Percentiles rank a stretch among this genome's conserved stretches.
phyloP scores from a whole-genome alignment of 2,888 invertebrate species.

The Balanococcus diminutus region DNA sequence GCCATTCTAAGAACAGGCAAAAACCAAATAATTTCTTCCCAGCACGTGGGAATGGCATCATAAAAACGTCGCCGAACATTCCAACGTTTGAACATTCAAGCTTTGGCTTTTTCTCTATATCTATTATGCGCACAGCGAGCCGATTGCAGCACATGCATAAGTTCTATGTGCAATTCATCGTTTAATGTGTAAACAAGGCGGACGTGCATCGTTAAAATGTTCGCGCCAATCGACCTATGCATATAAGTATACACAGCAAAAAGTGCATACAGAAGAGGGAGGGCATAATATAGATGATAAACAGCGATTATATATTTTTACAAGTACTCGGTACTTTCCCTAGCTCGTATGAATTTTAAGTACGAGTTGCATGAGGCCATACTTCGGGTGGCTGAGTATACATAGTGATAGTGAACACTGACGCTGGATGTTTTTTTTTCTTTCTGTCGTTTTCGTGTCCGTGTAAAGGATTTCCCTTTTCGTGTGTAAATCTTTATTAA shows the following conservation, averaged over 20 bases:
- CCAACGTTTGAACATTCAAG: not conserved
- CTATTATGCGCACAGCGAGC: not conserved
- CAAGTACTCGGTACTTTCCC: not conserved
- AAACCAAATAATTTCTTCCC: not conserved
- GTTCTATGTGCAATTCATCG: not conserved
- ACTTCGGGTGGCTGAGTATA: no score
- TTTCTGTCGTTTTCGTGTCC: not conserved
- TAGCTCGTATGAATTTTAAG: not conserved
- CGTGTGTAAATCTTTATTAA: constrained; percentile 5
- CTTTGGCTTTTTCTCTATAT: not conserved
- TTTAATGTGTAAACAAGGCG: constrained; percentile 30
- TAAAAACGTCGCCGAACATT: constrained; percentile 26
- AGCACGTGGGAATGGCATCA: constrained; percentile 34
- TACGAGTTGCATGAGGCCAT: constrained; percentile 27
- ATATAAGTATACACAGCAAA: not conserved
- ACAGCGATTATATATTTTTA: constrained; percentile 5
- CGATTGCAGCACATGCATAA: not conserved
- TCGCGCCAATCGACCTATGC: not conserved
- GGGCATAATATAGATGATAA: not conserved
- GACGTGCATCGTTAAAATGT: constrained; percentile 26
- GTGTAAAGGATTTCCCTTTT: constrained; percentile 19
- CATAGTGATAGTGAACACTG: not conserved
- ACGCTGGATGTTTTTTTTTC: not conserved
- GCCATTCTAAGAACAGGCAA: not conserved
- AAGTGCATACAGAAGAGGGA: not conserved